phyloP scores from a whole-genome alignment of 2,113 vertebrate species.

The Hucho hucho region DNA sequence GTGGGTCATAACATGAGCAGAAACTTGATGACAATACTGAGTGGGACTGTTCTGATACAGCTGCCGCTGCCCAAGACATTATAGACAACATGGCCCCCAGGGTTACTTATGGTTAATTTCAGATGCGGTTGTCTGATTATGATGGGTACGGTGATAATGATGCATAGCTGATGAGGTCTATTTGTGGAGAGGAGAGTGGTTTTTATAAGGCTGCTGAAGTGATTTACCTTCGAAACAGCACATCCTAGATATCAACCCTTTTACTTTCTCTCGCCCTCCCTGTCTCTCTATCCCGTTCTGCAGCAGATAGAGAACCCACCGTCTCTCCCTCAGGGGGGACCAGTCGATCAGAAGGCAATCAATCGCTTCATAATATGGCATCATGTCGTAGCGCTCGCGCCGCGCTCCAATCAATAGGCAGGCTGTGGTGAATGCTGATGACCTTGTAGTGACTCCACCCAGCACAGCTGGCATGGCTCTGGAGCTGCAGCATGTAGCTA shows the following conservation, averaged over 20 bases:
- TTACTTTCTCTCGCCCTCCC: background rate
- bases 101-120: no score
- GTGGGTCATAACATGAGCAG: background rate
- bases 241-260: no score
- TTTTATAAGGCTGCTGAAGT: constrained; percentile 40
- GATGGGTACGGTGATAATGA: background rate
- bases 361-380: constrained; percentile 53
- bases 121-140: background rate
- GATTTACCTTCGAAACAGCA: constrained; percentile 31
- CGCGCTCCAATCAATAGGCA: constrained; percentile 62
- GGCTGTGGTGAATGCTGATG: constrained; percentile 53
- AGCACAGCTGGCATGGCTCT: background rate
- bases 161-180: constrained; percentile 14
- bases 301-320: background rate
- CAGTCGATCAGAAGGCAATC: constrained; percentile 67
- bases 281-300: background rate
- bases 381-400: constrained; percentile 59
- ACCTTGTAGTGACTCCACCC: constrained; percentile 2
- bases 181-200: constrained; percentile 26
- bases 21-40: background rate
- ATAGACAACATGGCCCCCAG: no score
- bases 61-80: no score
- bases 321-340: background rate
- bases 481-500: background rate
- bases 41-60: background rate